Conservation (phyloP, 2,113 vertebrate genomes). For the Melanerpes formicivorus region DNA sequence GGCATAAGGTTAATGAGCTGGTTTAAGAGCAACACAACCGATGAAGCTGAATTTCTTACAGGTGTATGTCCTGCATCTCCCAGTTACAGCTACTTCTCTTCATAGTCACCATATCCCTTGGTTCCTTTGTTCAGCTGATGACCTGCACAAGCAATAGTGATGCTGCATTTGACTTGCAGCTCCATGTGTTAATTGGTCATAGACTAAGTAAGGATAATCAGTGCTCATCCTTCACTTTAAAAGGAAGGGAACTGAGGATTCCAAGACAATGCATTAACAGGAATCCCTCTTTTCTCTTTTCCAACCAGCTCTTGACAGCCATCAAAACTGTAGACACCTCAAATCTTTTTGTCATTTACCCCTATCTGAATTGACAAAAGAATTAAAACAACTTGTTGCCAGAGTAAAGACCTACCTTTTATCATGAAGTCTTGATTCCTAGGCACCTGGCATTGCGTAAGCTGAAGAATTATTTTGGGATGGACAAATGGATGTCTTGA, state of each 20-base stretch:
- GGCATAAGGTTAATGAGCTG: conserved; percentile 10
- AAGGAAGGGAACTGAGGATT: neutral
- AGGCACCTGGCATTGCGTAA: neutral
- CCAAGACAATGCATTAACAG: neutral
- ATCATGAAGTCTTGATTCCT: neutral
- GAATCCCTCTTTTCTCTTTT: neutral
- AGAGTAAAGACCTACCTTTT: neutral
- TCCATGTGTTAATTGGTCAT: neutral
- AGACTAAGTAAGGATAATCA: neutral
- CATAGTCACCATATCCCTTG: neutral
- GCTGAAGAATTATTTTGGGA: neutral
- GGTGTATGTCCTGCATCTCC: neutral
- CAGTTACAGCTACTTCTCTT: neutral
- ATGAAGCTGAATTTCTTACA: neutral
- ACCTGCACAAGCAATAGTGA: neutral
- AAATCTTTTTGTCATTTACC: neutral
- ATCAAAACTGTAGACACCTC: neutral
- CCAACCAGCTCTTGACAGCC: neutral
- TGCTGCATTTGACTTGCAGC: neutral
- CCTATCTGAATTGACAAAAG: neutral
- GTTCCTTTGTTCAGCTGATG: neutral
- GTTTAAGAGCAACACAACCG: neutral
- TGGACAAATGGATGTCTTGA: neutral
- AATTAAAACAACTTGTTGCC: neutral
- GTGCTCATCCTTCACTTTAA: neutral